Base-by-base conservation (phyloP, 2,797 vertebrate genomes). In the Parotocinclus haroldoi region DNA sequence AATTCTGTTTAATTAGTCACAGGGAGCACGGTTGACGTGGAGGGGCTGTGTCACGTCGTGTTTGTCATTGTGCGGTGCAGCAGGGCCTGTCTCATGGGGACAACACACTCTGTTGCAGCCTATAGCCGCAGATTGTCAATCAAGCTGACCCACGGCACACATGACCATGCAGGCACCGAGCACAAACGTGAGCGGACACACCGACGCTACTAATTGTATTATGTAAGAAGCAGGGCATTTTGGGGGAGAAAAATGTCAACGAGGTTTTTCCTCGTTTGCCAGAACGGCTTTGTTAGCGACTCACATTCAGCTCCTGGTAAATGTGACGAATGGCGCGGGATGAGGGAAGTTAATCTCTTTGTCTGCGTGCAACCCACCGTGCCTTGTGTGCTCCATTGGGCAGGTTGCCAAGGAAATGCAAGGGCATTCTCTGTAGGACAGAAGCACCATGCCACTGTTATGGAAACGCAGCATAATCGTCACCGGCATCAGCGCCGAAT, bases 1-100 rank as follows among this genome's bases (percentile, higher is more conserved):
- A 88, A 85, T 87, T 86, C 76, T 80, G 82, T 87, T 89, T 89
- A 88, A 90, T 89, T 90, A 87, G 87, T 82, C 76, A 78, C 78
- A 77, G 73, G 77, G 81, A 72, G 76, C 76, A 72, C 71, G 40
- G 45, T 50, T 38, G 44, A 46, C 73, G 71, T 71, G 79, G 78
- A 68, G 82, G 80, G 80, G 73, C 78, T 79, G 64, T 89, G 87
- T 90, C 87, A 85, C 68, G 71, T 84, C 76, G 72, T 75, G 82
- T 89, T 86, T 87, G 87, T 90, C 85, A 86, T 79, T 62, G 72
- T 58, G 1, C 39, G 69, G 70, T 68, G 66, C 73, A 66, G 38
- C 65, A 74, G 60, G 73, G 79, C 81, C 59, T 79, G 77, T 79
- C 85, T 86, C 73, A 67, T 68, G 74, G 83, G 82, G 80, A 81